Conservation (phyloP, 2,113 vertebrate species). For the Ibidorhyncha struthersii region DNA sequence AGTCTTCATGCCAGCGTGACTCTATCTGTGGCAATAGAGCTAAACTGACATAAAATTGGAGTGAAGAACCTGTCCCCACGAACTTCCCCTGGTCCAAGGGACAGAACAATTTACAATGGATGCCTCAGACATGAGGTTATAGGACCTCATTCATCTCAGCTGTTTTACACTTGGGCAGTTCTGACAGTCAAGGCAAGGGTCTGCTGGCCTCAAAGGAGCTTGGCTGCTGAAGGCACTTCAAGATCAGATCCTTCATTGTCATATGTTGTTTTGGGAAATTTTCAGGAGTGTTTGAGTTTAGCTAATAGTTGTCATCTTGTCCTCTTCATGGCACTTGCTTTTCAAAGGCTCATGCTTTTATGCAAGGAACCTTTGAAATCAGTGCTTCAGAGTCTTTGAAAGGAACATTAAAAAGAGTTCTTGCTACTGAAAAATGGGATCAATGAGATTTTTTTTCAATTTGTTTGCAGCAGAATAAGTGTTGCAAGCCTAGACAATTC, state of each 20-base stretch:
- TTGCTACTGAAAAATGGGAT: neutral
- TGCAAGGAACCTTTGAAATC: conserved; percentile 3
- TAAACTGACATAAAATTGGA: neutral
- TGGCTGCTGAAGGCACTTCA: neutral
- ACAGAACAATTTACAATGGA: neutral
- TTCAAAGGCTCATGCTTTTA: neutral
- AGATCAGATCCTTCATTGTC: neutral
- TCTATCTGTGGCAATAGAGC: neutral
- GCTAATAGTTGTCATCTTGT: neutral
- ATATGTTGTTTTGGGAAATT: neutral
- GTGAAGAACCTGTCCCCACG: neutral
- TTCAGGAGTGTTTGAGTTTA: neutral
- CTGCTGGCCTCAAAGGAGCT: neutral
- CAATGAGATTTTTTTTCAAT: neutral
- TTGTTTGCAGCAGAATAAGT: neutral
- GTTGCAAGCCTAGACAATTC: neutral
- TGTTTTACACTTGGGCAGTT: neutral
- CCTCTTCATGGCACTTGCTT: neutral
- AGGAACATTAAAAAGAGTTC: neutral
- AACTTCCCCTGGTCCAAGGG: neutral
- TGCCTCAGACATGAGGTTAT: neutral
- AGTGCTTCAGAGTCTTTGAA: neutral
- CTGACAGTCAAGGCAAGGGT: neutral
- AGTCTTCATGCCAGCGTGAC: neutral
- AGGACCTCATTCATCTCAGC: neutral